Conservation (phyloP, 2,113 vertebrate species). For the Melanocharis versteri region DNA sequence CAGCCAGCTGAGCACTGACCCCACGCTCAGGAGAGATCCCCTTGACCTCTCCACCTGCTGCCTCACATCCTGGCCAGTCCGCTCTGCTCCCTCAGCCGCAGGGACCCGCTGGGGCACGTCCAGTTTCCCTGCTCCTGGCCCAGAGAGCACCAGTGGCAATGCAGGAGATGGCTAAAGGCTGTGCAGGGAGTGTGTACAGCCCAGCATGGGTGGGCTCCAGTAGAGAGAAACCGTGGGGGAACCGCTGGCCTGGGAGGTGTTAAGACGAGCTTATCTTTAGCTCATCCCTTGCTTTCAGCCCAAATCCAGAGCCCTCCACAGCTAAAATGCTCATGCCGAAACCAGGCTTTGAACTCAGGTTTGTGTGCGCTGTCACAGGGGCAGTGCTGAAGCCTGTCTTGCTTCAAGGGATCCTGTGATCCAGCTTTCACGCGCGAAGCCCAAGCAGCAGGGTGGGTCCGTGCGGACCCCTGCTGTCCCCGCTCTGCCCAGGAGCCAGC, state of each 20-base stretch:
- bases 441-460: not conserved
- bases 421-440: not conserved
- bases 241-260: not conserved
- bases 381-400: not conserved
- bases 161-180: not conserved
- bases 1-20: not conserved
- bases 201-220: not conserved
- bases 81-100: not conserved
- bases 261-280: not conserved
- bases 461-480: not conserved
- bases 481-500: not conserved
- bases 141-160: not conserved
- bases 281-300: not conserved
- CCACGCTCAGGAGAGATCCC: not conserved
- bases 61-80: rapidly evolving
- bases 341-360: not conserved
- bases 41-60: not conserved
- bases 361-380: rapidly evolving
- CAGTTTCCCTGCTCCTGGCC: rapidly evolving
- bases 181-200: no score
- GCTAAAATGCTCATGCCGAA: not conserved
- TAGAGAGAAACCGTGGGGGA: not conserved
- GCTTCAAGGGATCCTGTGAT: not conserved
- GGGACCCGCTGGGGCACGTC: rapidly evolving
- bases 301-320: not conserved